phyloP scores from a whole-genome alignment of 2,888 invertebrate genomes.

The Eristalinus aeneus region DNA sequence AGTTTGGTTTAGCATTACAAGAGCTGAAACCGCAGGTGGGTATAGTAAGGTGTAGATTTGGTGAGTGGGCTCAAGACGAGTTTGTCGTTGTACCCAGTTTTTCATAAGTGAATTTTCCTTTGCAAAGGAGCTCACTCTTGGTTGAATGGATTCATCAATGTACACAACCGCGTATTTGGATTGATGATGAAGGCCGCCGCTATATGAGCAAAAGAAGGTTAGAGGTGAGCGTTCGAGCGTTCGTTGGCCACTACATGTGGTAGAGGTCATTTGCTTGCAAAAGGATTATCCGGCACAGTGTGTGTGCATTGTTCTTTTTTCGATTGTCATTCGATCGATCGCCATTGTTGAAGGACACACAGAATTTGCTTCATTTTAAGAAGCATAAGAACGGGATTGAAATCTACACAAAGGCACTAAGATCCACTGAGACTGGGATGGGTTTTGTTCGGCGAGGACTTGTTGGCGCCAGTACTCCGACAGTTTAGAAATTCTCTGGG shows the following conservation, averaged over 20 bases:
- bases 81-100: too few species aligned
- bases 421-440: not conserved
- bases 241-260: conserved; percentile 16
- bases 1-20: too few species aligned
- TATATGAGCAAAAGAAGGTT: conserved; percentile 70
- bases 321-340: conserved; percentile 1
- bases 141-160: too few species aligned
- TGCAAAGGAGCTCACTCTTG: too few species aligned
- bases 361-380: conserved; percentile 37
- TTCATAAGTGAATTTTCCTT: too few species aligned
- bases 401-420: conserved; percentile 32
- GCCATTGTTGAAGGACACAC: conserved; percentile 26
- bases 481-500: not conserved
- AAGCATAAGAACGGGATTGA: conserved; percentile 33
- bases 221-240: conserved; percentile 4
- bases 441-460: not conserved
- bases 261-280: conserved; percentile 1
- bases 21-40: too few species aligned
- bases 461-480: conserved; percentile 51
- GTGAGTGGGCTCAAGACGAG: too few species aligned
- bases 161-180: conserved; percentile 65
- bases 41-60: too few species aligned
- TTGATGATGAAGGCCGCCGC: conserved; percentile 42
- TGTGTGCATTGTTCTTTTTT: conserved; percentile 22
- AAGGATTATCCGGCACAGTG: conserved; percentile 48